These are phyloP conservation scores for Sebastes taczanowskii DNA, from an alignment of 2,797 vertebrate genomes.

Conservation along the genomic window DNA sequence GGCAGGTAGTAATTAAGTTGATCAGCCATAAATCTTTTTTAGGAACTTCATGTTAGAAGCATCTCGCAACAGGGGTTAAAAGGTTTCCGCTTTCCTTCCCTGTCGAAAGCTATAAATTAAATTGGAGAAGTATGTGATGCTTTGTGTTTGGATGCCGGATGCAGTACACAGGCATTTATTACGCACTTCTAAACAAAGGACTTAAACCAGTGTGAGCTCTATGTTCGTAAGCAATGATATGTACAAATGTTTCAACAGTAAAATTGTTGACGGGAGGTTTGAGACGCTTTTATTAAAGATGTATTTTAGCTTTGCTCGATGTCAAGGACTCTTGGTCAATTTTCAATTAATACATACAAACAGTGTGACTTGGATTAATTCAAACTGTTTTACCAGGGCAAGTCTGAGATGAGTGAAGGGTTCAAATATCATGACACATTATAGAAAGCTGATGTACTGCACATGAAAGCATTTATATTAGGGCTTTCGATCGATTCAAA, in stretches of 20 bases:
- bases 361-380: neutral
- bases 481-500: too few relatives aligned
- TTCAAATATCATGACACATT: neutral
- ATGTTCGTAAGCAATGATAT: neutral
- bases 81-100: constrained; percentile 44
- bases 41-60: constrained; percentile 43
- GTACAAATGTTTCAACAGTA: neutral
- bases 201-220: neutral
- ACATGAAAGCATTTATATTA: neutral
- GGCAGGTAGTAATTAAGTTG: constrained; percentile 80
- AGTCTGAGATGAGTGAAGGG: neutral
- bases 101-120: constrained; percentile 50
- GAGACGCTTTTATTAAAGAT: neutral
- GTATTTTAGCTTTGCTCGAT: neutral
- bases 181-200: constrained; percentile 12
- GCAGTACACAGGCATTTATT: constrained; percentile 3
- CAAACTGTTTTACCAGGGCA: neutral
- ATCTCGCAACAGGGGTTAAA: constrained; percentile 61
- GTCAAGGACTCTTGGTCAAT: neutral
- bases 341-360: neutral
- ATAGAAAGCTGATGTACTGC: neutral
- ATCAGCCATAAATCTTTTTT: constrained; percentile 72
- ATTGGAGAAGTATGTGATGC: neutral
- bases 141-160: constrained; percentile 1
- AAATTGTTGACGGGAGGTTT: neutral